Percentiles rank a stretch among this genome's conserved stretches.
Conservation (phyloP, 2,888 invertebrate genomes). For the Tachina grossa region DNA sequence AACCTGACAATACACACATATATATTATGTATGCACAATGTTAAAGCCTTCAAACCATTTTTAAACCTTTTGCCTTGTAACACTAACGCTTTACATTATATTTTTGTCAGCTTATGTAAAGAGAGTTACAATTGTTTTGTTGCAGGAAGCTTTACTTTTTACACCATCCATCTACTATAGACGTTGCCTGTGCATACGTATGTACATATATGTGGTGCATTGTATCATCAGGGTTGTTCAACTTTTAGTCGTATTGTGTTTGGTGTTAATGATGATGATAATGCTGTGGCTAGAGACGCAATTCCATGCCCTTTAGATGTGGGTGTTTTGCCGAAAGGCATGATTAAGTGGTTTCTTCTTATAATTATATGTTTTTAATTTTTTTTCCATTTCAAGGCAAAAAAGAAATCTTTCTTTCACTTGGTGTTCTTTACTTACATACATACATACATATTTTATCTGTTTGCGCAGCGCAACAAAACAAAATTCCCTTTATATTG, state of each 20-base stretch:
- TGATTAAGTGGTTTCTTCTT: slow-evolving; percentile 70
- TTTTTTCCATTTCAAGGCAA: slow-evolving; percentile 63
- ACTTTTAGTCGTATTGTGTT: slow-evolving; percentile 54
- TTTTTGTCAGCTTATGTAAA: background rate
- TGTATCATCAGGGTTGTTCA: slow-evolving; percentile 67
- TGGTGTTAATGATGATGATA: slow-evolving; percentile 69
- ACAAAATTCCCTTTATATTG: slow-evolving; percentile 39
- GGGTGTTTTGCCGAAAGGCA: slow-evolving; percentile 68
- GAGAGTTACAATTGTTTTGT: slow-evolving; percentile 23
- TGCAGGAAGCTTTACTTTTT: slow-evolving; percentile 57
- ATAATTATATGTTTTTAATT: slow-evolving; percentile 55
- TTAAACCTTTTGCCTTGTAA: slow-evolving; percentile 1
- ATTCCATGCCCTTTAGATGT: slow-evolving; percentile 59
- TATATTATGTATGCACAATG: slow-evolving; percentile 10
- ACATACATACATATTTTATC: slow-evolving; percentile 42
- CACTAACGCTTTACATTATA: slow-evolving; percentile 31
- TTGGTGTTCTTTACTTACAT: slow-evolving; percentile 3
- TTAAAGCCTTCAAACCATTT: slow-evolving; percentile 42
- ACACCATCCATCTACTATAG: background rate
- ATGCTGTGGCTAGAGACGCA: slow-evolving; percentile 67
- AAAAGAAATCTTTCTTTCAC: slow-evolving; percentile 22
- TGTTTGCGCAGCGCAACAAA: background rate
- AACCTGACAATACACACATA: slow-evolving; percentile 21
- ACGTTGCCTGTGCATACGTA: background rate
- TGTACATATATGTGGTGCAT: background rate